A percentile compares a stretch with the other conserved stretches of the same genome.
Evolutionary conservation across 2,113 vertebrate species (phyloP).

Genomic region (Otolemur garnettii): DNA sequence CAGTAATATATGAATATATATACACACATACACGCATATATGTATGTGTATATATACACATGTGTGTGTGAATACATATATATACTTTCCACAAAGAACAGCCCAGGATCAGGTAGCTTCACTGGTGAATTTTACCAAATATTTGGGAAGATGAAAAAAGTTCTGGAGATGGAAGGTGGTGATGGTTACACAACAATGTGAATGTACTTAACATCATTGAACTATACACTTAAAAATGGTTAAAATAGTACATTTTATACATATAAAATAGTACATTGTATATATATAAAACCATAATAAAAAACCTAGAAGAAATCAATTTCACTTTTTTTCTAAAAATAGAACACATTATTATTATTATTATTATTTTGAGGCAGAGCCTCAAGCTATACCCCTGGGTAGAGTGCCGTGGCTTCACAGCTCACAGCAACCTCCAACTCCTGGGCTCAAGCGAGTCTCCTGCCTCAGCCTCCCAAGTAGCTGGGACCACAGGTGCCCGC

Average conservation of each 20-base stretch:
- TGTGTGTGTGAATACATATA: too few species aligned
- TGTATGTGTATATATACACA: too few species aligned
- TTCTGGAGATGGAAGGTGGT: neutral
- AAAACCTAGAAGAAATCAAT: neutral
- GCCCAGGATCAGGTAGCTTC: neutral
- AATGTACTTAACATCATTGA: neutral
- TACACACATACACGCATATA: too few species aligned
- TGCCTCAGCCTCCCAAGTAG: too few species aligned
- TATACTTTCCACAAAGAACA: neutral
- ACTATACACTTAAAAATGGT: neutral
- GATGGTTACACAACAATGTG: neutral
- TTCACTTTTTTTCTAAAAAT: neutral
- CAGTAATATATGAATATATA: neutral
- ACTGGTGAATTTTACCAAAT: neutral
- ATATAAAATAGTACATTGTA: too few species aligned
- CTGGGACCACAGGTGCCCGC: too few species aligned
- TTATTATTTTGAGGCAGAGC: too few species aligned
- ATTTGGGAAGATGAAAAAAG: neutral
- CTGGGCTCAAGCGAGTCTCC: too few species aligned
- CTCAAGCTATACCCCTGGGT: too few species aligned
- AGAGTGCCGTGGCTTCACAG: too few species aligned
- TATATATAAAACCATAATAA: neutral
- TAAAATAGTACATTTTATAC: neutral
- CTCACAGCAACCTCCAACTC: too few species aligned
- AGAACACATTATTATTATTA: too few species aligned